phyloP scores from a whole-genome alignment of 2,113 vertebrate species.

The Oenanthe oenanthe region DNA sequence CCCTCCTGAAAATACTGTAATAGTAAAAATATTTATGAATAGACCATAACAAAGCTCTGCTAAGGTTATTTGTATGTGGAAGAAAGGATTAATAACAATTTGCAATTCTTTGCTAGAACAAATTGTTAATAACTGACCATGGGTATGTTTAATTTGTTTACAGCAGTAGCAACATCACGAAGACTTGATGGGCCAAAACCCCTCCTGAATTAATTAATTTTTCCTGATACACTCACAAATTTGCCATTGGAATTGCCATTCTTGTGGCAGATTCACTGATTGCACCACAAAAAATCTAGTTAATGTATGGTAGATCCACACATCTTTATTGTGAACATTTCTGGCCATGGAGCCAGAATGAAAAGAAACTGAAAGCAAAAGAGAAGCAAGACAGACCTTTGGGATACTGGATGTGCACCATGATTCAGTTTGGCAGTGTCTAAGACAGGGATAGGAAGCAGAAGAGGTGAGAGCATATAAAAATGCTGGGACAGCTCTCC shows the following conservation, averaged over 20 bases:
- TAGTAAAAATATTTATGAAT: background rate
- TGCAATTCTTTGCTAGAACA: background rate
- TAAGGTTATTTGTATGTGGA: background rate
- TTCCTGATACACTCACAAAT: background rate
- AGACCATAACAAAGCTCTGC: background rate
- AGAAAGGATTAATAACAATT: background rate
- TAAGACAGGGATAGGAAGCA: background rate
- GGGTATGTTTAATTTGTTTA: background rate
- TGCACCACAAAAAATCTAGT: background rate
- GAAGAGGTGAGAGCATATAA: background rate
- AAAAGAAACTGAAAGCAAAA: background rate
- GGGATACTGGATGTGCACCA: background rate
- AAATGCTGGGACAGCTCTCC: background rate
- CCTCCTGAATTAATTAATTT: background rate
- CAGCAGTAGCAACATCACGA: background rate
- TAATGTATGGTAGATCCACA: background rate
- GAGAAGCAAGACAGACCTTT: background rate
- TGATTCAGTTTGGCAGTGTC: background rate
- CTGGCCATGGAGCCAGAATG: background rate
- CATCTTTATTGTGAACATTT: background rate
- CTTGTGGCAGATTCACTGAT: background rate
- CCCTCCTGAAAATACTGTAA: background rate
- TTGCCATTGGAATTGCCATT: background rate
- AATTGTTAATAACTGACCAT: background rate
- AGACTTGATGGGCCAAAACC: background rate